These are phyloP conservation scores for Pharmacophagus antenor DNA, from an alignment of 2,888 invertebrate species.

Conservation along the genomic window DNA sequence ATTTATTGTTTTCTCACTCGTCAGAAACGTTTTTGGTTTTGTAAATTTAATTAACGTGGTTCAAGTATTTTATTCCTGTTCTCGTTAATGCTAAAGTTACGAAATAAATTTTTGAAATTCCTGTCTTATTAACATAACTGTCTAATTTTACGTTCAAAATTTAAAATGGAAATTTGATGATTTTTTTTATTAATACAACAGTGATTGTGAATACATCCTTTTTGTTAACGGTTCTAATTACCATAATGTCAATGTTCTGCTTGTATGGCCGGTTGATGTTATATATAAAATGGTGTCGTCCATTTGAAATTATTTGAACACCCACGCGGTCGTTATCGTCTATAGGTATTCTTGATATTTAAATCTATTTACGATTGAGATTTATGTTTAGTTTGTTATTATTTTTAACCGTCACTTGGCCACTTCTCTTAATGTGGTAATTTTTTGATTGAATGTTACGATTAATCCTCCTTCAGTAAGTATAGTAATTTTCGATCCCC, in stretches of 20 bases:
- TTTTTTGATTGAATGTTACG: too few species aligned
- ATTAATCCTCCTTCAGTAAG: too few species aligned
- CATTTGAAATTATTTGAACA: background rate
- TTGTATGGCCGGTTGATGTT: background rate
- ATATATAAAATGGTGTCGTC: too few species aligned
- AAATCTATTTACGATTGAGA: background rate
- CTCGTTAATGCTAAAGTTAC: background rate
- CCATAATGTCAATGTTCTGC: background rate
- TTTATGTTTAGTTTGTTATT: background rate
- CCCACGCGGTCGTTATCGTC: background rate
- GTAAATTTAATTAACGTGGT: conserved; percentile 29
- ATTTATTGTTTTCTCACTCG: conserved; percentile 42
- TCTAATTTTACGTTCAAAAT: background rate
- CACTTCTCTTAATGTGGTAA: too few species aligned
- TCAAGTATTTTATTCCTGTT: conserved; percentile 5
- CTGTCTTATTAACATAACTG: background rate
- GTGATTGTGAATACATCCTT: background rate
- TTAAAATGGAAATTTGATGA: background rate
- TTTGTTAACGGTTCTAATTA: background rate
- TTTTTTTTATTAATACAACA: background rate
- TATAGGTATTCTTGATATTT: background rate
- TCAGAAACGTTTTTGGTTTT: conserved; percentile 36
- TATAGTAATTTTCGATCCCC: too few species aligned
- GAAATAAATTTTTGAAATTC: conserved; percentile 4
- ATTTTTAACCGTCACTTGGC: too few species aligned